These are phyloP conservation scores for Poecile montanus DNA, from an alignment of 2,797 vertebrate species.

Conservation along the genomic window DNA sequence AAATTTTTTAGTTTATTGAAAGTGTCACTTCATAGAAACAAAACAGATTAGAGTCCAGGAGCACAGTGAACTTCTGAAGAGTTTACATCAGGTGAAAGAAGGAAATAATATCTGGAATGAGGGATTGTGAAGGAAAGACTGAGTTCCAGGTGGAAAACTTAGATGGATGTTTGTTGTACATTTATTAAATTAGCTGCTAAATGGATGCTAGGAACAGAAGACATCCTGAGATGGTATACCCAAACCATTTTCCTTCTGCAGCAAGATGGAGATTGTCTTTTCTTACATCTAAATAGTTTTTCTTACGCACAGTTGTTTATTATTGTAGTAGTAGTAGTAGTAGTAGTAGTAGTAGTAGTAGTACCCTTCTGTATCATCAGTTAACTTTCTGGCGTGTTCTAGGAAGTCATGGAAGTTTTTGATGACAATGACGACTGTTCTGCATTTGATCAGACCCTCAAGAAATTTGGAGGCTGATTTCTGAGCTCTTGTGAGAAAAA, in stretches of 20 bases:
- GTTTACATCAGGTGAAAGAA: neutral
- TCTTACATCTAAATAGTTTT: neutral
- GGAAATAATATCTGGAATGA: neutral
- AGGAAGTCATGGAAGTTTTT: neutral
- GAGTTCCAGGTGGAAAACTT: neutral
- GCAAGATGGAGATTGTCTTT: neutral
- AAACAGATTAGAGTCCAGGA: constrained; percentile 15
- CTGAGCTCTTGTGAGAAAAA: neutral
- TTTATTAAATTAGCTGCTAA: neutral
- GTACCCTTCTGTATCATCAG: neutral
- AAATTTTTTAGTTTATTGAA: constrained; percentile 44
- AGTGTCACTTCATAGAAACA: constrained; percentile 19
- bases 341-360: too few relatives aligned
- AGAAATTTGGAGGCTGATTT: neutral
- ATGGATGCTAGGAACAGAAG: neutral
- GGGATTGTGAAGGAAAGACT: neutral
- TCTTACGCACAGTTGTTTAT: neutral
- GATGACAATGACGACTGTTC: neutral
- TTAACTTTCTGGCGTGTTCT: neutral
- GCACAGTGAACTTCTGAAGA: neutral
- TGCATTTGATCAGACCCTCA: neutral
- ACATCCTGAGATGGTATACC: neutral
- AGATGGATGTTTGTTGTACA: neutral
- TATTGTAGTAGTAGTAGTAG: too few relatives aligned
- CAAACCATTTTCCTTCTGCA: neutral